These are phyloP conservation scores for Hippocampus guttulatus DNA, from an alignment of 2,113 vertebrate species.

Conservation along the genomic window DNA sequence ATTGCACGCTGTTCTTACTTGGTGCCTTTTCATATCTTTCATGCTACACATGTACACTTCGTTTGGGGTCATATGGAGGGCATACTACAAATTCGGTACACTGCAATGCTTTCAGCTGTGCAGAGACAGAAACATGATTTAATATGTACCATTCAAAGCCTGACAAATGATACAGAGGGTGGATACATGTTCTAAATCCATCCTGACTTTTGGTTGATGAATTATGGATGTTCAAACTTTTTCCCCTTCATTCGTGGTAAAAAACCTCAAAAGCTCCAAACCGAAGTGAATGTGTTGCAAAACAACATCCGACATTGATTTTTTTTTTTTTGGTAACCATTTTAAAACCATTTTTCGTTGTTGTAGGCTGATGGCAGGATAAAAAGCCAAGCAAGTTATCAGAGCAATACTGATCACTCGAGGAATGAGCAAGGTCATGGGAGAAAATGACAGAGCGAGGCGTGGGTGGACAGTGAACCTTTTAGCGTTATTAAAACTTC, in stretches of 20 bases:
- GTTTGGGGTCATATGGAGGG: not conserved
- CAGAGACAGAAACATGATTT: conserved; percentile 35
- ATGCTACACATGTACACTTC: conserved; percentile 12
- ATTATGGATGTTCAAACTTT: conserved; percentile 49
- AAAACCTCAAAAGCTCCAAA: conserved; percentile 12
- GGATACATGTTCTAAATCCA: conserved; percentile 10
- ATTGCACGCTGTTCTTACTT: too few species aligned
- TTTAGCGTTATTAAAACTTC: conserved; percentile 68
- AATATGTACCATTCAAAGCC: conserved; percentile 54
- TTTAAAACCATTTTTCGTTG: not conserved
- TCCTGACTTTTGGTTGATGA: conserved; percentile 31
- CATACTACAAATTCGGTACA: conserved; percentile 5
- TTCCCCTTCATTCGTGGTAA: conserved; percentile 7
- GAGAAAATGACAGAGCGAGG: conserved; percentile 8
- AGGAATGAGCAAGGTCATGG: conserved; percentile 33
- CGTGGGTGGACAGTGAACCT: conserved; percentile 45
- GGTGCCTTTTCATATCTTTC: too few species aligned
- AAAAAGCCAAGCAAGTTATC: conserved; percentile 19
- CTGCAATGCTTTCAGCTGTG: conserved; percentile 31
- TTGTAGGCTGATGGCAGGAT: conserved; percentile 2
- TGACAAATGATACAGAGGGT: conserved; percentile 44
- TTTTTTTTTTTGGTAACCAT: too few species aligned
- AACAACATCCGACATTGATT: conserved; percentile 1
- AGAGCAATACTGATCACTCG: conserved; percentile 42
- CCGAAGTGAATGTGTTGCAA: conserved; percentile 7